Conservation (phyloP, 2,888 invertebrate species). For the Didymodactylos carnosus region DNA sequence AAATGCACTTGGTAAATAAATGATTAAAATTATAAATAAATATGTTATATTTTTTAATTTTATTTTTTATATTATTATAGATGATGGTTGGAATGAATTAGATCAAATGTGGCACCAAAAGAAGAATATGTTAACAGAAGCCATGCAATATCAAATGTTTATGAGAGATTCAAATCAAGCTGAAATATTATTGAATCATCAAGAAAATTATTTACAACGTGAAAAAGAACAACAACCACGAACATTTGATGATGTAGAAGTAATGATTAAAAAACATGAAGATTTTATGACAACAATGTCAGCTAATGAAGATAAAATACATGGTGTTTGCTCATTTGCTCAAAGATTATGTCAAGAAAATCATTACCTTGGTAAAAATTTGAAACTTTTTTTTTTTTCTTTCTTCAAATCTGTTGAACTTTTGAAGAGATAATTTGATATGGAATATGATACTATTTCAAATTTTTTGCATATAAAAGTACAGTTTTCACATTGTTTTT, state of each 20-base stretch:
- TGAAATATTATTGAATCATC: conserved; percentile 85
- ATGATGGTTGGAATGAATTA: conserved; percentile 96
- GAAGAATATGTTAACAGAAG: conserved; percentile 59
- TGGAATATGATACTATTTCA: no score
- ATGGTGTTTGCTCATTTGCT: conserved; percentile 80
- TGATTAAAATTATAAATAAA: no score
- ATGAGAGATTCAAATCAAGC: conserved; percentile 90
- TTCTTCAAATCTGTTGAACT: no score
- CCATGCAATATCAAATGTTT: conserved; percentile 44
- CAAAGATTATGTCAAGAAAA: conserved; percentile 62
- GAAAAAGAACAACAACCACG: conserved; percentile 27
- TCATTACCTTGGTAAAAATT: conserved; percentile 69
- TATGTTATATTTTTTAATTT: no score
- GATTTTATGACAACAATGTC: conserved; percentile 98
- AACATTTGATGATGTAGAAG: conserved; percentile 88
- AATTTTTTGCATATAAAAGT: not conserved
- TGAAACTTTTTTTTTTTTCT: no score
- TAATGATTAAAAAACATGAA: conserved; percentile 84
- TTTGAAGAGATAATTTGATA: no score
- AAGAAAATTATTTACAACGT: conserved; percentile 66
- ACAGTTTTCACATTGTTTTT: not conserved
- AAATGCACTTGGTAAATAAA: conserved; percentile 83
- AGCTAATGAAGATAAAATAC: conserved; percentile 97
- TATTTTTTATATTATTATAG: no score
- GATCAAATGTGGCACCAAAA: conserved; percentile 99